Evolutionary conservation across 1,140 invertebrate species (phyloP).

Genomic region (Pseudobourletiella spinata): DNA sequence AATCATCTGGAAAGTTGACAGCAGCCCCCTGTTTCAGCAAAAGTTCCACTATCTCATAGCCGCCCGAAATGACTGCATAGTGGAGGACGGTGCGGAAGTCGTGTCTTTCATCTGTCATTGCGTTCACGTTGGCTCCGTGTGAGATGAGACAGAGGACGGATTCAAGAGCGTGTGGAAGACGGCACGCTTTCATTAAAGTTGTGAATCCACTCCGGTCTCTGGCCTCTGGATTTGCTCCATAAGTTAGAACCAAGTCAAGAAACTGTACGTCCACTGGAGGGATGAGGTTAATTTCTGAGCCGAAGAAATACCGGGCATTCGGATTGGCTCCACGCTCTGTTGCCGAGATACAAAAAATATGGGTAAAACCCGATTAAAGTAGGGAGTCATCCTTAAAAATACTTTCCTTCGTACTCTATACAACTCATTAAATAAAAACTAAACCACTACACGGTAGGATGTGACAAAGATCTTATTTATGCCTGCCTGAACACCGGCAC

Average conservation of each 20-base stretch:
- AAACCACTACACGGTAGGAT: no score
- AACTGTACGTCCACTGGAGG: conserved; percentile 56
- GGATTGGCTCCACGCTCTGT: conserved; percentile 57
- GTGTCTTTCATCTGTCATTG: conserved; percentile 66
- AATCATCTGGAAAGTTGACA: conserved; percentile 56
- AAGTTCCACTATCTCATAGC: conserved; percentile 66
- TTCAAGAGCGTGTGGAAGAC: conserved; percentile 64
- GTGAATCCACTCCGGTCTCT: conserved; percentile 71
- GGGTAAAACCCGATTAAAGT: no score
- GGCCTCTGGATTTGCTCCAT: conserved; percentile 78
- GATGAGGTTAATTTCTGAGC: conserved; percentile 78
- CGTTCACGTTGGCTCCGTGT: conserved; percentile 71
- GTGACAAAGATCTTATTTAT: no score
- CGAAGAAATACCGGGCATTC: conserved; percentile 70
- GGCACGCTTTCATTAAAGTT: conserved; percentile 76
- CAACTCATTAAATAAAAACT: no score
- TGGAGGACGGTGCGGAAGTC: conserved; percentile 75
- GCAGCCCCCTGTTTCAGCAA: conserved; percentile 68
- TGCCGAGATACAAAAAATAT: no score
- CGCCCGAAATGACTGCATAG: conserved; percentile 74
- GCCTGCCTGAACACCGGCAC: no score
- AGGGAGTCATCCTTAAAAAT: no score
- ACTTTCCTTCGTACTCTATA: no score
- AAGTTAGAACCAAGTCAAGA: conserved; percentile 67
- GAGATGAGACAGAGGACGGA: conserved; percentile 65